A percentile compares a stretch with the other conserved stretches of the same genome.
Evolutionary conservation across 2,888 invertebrate genomes (phyloP).

Genomic region (Amphiduros pacificus): DNA sequence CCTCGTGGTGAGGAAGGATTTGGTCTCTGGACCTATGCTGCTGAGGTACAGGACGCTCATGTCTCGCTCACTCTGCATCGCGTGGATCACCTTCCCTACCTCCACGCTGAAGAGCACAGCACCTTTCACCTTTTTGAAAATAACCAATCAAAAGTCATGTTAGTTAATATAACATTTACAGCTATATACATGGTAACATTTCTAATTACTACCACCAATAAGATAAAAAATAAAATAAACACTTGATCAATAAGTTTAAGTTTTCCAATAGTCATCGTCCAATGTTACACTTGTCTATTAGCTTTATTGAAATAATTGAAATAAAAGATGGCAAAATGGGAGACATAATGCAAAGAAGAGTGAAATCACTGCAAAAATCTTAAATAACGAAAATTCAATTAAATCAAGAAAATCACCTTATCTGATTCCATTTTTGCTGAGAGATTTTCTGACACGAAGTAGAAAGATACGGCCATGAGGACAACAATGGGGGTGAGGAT

Average conservation of each 20-base stretch:
- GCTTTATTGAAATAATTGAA: no score
- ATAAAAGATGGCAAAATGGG: neutral
- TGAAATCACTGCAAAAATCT: neutral
- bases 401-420: neutral
- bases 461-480: constrained; percentile 43
- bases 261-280: no score
- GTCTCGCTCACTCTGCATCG: constrained; percentile 14
- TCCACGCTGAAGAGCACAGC: constrained; percentile 41
- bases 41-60: constrained; percentile 12
- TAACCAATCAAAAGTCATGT: neutral
- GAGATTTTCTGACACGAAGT: constrained; percentile 29
- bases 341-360: neutral
- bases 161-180: no score
- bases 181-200: no score
- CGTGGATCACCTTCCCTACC: constrained; percentile 40
- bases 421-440: constrained; percentile 15
- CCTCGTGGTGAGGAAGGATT: constrained; percentile 8
- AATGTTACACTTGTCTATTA: no score
- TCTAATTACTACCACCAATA: no score
- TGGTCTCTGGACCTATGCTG: constrained; percentile 13
- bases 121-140: neutral
- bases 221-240: no score
- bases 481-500: constrained; percentile 43
- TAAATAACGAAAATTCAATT: neutral
- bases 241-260: no score